Base-by-base conservation (phyloP, 2,888 invertebrate genomes). In the Watsonalla binaria region DNA sequence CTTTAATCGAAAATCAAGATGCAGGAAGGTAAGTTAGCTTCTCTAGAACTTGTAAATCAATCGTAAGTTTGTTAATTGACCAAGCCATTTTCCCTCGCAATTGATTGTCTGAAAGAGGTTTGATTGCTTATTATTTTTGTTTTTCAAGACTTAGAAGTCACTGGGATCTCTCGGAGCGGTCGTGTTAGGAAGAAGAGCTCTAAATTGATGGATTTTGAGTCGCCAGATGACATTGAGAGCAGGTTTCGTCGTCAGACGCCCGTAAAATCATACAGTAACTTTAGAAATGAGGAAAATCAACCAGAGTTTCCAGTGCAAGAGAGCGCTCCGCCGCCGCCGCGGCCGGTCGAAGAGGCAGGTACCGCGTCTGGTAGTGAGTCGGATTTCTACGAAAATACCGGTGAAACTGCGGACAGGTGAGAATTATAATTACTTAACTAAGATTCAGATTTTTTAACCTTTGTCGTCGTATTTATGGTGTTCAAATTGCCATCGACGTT, bases 161-260 rank as follows among this genome's bases (percentile, higher is more conserved):
- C 96, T 53, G 97, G 97, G 7, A 94, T 97, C 46, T 97, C 97
- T 4, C 93, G 97, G 55, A 97, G 97, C 68, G 97, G 97, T 24
- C 92, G 97, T 55, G 97, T 98, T 0, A 92, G 98, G 54, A 98
- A 98, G 89, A 98, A 98, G 84, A 98, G 98, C 14, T 97, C 98
- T 0, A 98, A 98, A 80, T 91, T 99, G 47, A 94, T 97, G 86
- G 98, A 98, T 82, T 98, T 98, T 86, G 96, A 97, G 78, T 96
- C 96, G 0, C 95, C 96, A 0, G 98, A 98, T 78, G 97, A 97
- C 73, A 93, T 96, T 51, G 96, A 95, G 62, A 91, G 93, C 33
- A 91, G 92, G 54, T 93, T 90, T 64, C 72, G 84, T 0, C 76
- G 85, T 66, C 82, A 90, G 56, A 83, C 86, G 0, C 84, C 86